Percentiles rank a stretch among this genome's conserved stretches.
Evolutionary conservation across 2,888 invertebrate species (phyloP).

Genomic region (Clivina fossor): DNA sequence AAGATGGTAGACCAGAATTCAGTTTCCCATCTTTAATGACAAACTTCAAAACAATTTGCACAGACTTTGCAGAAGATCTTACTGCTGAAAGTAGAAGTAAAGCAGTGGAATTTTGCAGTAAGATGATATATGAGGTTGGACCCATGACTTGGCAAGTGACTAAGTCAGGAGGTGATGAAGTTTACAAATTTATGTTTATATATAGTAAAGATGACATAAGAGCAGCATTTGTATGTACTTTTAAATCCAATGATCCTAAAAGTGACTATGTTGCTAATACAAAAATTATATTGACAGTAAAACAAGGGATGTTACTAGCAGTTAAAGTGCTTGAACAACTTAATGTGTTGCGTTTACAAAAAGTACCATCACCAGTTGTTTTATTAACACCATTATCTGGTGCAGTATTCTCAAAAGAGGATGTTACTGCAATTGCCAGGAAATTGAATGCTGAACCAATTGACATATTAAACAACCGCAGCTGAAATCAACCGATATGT

Average conservation of each 20-base stretch:
- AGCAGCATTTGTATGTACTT: slow-evolving; percentile 3
- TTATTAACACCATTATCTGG: no score
- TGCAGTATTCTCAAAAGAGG: no score
- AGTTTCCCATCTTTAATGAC: not conserved
- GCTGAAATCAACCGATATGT: no score
- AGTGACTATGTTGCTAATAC: no score
- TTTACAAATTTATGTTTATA: slow-evolving; percentile 10
- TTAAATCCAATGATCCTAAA: slow-evolving; percentile 5
- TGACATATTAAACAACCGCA: no score
- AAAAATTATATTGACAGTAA: no score
- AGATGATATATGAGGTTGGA: slow-evolving; percentile 7
- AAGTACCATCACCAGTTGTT: no score
- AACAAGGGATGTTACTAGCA: no score
- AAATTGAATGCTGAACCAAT: no score
- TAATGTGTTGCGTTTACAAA: no score
- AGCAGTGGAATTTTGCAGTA: slow-evolving; percentile 4
- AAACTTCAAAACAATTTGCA: slow-evolving; percentile 1
- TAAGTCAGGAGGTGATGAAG: slow-evolving; percentile 6
- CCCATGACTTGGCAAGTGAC: slow-evolving; percentile 10
- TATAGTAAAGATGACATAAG: not conserved
- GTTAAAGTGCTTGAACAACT: no score
- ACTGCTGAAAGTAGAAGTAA: not conserved
- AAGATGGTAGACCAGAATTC: slow-evolving; percentile 9
- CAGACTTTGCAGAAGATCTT: not conserved
- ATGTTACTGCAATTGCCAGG: no score